Percentiles rank a stretch among this genome's conserved stretches.
phyloP scores from a whole-genome alignment of 2,113 vertebrate genomes.

The Ictidomys tridecemlineatus region DNA sequence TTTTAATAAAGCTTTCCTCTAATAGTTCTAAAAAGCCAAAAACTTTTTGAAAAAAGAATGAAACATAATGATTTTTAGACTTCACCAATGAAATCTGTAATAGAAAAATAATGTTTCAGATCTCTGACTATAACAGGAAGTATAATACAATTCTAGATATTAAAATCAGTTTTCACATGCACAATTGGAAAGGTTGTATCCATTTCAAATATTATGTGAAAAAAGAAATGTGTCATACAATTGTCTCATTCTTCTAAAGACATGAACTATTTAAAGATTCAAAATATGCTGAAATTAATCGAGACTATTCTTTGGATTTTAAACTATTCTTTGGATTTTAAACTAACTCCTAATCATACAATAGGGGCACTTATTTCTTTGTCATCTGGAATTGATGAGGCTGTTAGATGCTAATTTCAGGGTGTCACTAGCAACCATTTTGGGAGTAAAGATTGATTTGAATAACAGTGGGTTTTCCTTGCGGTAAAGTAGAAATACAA shows the following conservation, averaged over 20 bases:
- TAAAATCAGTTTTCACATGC: slow-evolving; percentile 45
- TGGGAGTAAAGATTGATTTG: slow-evolving; percentile 81
- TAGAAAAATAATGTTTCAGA: slow-evolving; percentile 9
- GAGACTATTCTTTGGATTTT: slow-evolving; percentile 64
- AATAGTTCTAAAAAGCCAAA: background rate
- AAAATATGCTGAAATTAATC: slow-evolving; percentile 71
- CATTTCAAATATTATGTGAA: slow-evolving; percentile 62
- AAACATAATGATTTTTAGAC: background rate
- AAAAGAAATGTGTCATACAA: slow-evolving; percentile 68
- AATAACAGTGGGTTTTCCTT: slow-evolving; percentile 82
- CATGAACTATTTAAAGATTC: slow-evolving; percentile 69
- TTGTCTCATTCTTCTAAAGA: slow-evolving; percentile 54
- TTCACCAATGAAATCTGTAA: background rate
- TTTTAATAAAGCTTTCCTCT: background rate
- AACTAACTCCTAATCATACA: slow-evolving; percentile 71
- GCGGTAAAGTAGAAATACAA: slow-evolving; percentile 81
- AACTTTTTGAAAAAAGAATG: background rate
- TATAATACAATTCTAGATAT: slow-evolving; percentile 7
- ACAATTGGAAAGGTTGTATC: slow-evolving; percentile 55
- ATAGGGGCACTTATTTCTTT: slow-evolving; percentile 77
- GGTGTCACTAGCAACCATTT: slow-evolving; percentile 81
- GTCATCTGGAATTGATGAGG: slow-evolving; percentile 80
- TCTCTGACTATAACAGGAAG: background rate
- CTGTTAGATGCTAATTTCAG: slow-evolving; percentile 82
- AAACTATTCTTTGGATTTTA: slow-evolving; percentile 74